Conservation (phyloP, 1,140 invertebrate species). For the Papilio glaucus region DNA sequence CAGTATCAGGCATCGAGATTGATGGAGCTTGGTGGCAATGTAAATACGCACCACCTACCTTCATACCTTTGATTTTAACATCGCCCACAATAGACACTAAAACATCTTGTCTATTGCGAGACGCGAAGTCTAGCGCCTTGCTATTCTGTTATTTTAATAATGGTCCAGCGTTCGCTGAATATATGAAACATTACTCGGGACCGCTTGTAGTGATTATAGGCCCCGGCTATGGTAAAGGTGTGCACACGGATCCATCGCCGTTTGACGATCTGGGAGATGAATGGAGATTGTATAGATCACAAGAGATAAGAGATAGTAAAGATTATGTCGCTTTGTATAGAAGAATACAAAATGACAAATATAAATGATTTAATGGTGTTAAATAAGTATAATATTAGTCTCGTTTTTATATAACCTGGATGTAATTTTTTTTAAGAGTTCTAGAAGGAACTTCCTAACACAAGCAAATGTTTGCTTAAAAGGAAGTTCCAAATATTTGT, state of each 20-base stretch:
- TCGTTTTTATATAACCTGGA: too few species aligned
- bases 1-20: constrained; percentile 75
- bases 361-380: constrained; percentile 17
- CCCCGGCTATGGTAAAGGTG: constrained; percentile 84
- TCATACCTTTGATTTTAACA: constrained; percentile 75
- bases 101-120: constrained; percentile 52
- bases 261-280: constrained; percentile 83
- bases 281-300: constrained; percentile 64
- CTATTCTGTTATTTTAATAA: constrained; percentile 92
- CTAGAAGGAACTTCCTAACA: too few species aligned
- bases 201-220: constrained; percentile 88
- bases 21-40: constrained; percentile 81
- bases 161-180: constrained; percentile 85
- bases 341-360: constrained; percentile 43
- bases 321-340: constrained; percentile 76
- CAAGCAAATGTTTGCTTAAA: too few species aligned
- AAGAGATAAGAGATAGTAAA: constrained; percentile 72
- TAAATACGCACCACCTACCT: constrained; percentile 79
- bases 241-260: constrained; percentile 88
- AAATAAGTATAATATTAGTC: not conserved
- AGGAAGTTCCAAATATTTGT: too few species aligned
- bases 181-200: constrained; percentile 86
- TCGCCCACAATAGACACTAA: constrained; percentile 62
- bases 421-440: too few species aligned
- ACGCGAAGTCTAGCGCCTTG: constrained; percentile 81